A percentile compares a stretch with the other conserved stretches of the same genome.
phyloP scores from a whole-genome alignment of 2,888 invertebrate genomes.

The Polydrusus pterygomalis region DNA sequence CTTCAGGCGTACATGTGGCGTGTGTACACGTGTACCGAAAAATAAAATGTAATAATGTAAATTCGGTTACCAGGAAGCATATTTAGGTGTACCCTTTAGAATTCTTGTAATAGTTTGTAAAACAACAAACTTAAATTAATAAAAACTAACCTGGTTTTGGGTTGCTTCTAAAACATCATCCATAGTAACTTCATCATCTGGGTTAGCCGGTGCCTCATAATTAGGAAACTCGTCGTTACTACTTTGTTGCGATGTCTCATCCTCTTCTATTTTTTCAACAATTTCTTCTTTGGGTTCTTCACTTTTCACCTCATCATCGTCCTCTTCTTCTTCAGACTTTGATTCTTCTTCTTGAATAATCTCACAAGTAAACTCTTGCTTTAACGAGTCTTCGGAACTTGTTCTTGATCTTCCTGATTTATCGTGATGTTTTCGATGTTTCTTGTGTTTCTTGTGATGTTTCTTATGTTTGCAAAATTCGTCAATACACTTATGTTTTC shows the following conservation, averaged over 20 bases:
- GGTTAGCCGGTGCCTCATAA: constrained; percentile 63
- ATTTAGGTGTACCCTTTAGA: too few relatives aligned
- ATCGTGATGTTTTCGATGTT: constrained; percentile 86
- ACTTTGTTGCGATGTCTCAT: constrained; percentile 34
- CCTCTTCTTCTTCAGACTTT: constrained; percentile 16
- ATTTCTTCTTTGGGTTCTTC: constrained; percentile 36
- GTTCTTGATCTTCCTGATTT: constrained; percentile 58
- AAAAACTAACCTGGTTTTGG: constrained; percentile 61
- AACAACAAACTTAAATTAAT: background rate
- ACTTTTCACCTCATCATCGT: constrained; percentile 31
- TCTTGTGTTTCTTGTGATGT: constrained; percentile 86
- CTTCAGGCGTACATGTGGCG: too few relatives aligned
- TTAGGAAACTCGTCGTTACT: constrained; percentile 49
- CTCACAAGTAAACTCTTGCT: constrained; percentile 37
- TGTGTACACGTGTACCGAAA: too few relatives aligned
- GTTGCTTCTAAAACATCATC: constrained; percentile 67
- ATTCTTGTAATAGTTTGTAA: background rate
- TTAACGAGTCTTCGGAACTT: constrained; percentile 28
- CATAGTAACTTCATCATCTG: constrained; percentile 69
- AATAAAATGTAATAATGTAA: too few relatives aligned
- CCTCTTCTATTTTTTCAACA: constrained; percentile 57
- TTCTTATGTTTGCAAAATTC: constrained; percentile 83
- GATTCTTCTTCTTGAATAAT: constrained; percentile 44
- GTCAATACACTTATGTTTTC: constrained; percentile 81
- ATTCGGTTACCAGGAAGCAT: too few relatives aligned